Base-by-base conservation (phyloP, 1,140 invertebrate species). In the Drosophila bipectinata region DNA sequence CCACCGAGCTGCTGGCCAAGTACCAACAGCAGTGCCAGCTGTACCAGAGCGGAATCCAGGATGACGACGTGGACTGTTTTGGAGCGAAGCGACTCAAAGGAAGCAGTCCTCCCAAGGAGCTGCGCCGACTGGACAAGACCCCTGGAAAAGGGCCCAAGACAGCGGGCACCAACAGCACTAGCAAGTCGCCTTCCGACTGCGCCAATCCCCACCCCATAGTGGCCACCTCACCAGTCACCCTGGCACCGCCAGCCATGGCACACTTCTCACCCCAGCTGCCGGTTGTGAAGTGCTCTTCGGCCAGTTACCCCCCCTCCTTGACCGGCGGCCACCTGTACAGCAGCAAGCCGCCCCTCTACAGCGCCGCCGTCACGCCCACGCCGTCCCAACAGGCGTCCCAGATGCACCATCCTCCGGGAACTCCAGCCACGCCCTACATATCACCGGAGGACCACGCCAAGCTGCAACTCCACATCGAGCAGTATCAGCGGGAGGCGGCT, bases 21-120 rank as follows among this genome's bases (percentile, higher is more conserved):
- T 92, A 92, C 39, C 91, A 92, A 56, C 87, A 92, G 54, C 91
- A 92, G 60, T 92, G 89, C 44, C 90, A 90, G 47, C 63, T 91
- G 5, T 91, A 91, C 37, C 90, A 91, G 34, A 79, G 67, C 45
- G 84, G 68, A 2, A 28, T 88, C 10, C 67, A 71, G 44, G 78
- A 80, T n/a, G 84, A 87, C 5, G 44, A 67, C 7, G 1, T 61
- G 26, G 88, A 90, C 39, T 72, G 60, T 30, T 89, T 55, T 5
- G 75, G 63, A 0, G 59, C 71, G 8, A 91, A 91, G 63, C 57
- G 90, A 0, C 32, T 81, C 15, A 82, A 79, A 45, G 74, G 68
- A 1, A 57, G 52, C 10, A 75, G 68, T 21, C 79, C 82, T 49
- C 77, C 81, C 52, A 90, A 89, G 63, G 90, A 92, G 32, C 56